Conservation (phyloP, 2,113 vertebrate species). For the Erythrocercus mccallii region DNA sequence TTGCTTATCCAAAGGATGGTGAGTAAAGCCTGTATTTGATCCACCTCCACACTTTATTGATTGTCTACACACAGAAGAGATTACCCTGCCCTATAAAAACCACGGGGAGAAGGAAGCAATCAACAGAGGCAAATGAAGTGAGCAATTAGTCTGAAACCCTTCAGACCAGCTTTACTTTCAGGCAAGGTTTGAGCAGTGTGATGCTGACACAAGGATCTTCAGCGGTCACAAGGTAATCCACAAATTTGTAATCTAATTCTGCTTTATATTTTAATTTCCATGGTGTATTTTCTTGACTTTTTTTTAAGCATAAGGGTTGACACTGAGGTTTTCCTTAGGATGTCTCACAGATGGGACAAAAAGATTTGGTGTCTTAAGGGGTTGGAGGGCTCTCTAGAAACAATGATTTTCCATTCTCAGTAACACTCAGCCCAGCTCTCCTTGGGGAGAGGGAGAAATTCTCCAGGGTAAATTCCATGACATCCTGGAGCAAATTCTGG, state of each 20-base stretch:
- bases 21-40: conserved; percentile 2
- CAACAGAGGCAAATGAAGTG: neutral
- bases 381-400: neutral
- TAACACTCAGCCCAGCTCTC: neutral
- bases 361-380: neutral
- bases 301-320: neutral
- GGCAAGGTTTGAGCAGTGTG: neutral
- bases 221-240: conserved; percentile 36
- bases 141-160: neutral
- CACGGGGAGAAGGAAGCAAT: neutral
- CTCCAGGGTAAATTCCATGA: neutral
- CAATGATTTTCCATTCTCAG: neutral
- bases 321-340: neutral
- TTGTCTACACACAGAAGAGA: neutral
- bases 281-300: neutral
- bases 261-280: neutral
- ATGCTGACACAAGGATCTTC: neutral
- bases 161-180: neutral
- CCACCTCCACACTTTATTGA: conserved; percentile 10
- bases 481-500: neutral
- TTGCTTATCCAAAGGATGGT: neutral
- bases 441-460: neutral
- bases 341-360: neutral
- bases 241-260: neutral
- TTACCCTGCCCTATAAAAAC: conserved; percentile 3